Evolutionary conservation across 2,888 invertebrate genomes (phyloP).

Genomic region (Epinotia bilunana): DNA sequence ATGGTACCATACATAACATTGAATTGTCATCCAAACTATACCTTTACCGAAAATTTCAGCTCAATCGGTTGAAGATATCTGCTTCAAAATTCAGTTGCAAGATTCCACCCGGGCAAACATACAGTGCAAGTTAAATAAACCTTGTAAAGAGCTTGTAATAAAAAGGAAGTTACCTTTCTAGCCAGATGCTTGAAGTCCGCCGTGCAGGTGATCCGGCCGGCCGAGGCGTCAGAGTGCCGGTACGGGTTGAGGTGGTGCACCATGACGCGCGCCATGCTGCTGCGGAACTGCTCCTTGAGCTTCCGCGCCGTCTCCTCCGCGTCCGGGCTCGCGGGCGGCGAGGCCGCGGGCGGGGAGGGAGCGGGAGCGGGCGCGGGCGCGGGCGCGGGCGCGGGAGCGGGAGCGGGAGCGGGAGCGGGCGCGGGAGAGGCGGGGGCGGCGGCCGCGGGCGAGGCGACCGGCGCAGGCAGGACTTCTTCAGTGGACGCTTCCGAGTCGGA

Average conservation of each 20-base stretch:
- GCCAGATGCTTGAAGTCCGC: slow-evolving; percentile 98
- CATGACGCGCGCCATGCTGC: slow-evolving; percentile 91
- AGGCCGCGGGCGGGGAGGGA: slow-evolving; percentile 26
- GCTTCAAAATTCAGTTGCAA: no score
- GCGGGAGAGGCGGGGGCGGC: slow-evolving; percentile 47
- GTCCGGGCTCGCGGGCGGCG: slow-evolving; percentile 60
- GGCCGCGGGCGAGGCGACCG: slow-evolving; percentile 19
- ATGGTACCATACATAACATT: no score
- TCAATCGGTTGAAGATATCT: no score
- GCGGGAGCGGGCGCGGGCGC: slow-evolving; percentile 28
- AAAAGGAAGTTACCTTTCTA: slow-evolving; percentile 88
- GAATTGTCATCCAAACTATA: no score
- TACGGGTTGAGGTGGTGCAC: slow-evolving; percentile 95
- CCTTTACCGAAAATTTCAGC: no score
- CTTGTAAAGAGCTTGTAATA: background rate
- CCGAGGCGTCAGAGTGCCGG: slow-evolving; percentile 92
- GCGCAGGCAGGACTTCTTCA: slow-evolving; percentile 44
- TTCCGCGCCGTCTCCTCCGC: slow-evolving; percentile 85
- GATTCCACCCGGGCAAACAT: no score
- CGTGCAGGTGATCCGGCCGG: slow-evolving; percentile 93
- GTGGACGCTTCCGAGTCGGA: slow-evolving; percentile 58
- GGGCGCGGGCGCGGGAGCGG: slow-evolving; percentile 35
- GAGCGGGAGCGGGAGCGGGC: background rate
- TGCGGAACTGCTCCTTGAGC: slow-evolving; percentile 94
- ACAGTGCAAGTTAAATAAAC: no score